These are phyloP conservation scores for Lycaena phlaeas DNA, from an alignment of 2,888 invertebrate genomes.

Conservation along the genomic window DNA sequence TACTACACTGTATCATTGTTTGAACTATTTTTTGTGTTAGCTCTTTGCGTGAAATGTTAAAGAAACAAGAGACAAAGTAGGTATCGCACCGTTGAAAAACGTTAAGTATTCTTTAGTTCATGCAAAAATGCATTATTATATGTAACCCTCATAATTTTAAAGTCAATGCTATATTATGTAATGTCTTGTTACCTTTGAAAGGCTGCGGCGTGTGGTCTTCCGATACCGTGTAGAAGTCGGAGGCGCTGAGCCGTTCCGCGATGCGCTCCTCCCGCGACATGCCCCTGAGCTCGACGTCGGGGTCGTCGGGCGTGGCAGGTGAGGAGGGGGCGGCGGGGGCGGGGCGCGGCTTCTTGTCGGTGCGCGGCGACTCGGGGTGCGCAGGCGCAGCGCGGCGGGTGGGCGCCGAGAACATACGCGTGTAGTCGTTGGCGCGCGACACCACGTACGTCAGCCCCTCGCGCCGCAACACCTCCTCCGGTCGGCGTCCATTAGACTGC, in stretches of 20 bases:
- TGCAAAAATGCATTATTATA: too few relatives aligned
- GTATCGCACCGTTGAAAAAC: too few relatives aligned
- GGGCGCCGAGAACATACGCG: conserved; percentile 65
- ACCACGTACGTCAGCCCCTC: conserved; percentile 74
- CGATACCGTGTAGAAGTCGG: conserved; percentile 62
- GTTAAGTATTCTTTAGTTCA: too few relatives aligned
- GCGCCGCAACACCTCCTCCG: conserved; percentile 47
- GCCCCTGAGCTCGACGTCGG: conserved; percentile 42
- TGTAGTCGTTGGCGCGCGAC: conserved; percentile 71
- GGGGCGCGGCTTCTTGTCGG: conserved; percentile 60
- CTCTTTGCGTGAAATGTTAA: too few relatives aligned
- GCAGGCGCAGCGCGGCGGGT: conserved; percentile 54
- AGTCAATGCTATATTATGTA: too few relatives aligned
- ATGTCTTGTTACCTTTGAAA: conserved; percentile 71
- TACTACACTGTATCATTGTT: too few relatives aligned
- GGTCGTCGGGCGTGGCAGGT: too few relatives aligned
- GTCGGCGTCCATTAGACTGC: conserved; percentile 33
- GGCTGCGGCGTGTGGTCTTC: conserved; percentile 65
- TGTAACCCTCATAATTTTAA: too few relatives aligned
- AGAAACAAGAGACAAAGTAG: too few relatives aligned
- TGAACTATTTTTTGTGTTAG: too few relatives aligned
- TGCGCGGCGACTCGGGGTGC: conserved; percentile 55
- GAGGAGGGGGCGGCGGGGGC: conserved; percentile 22
- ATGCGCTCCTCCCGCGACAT: conserved; percentile 29
- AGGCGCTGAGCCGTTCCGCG: conserved; percentile 56